Evolutionary conservation across 2,888 invertebrate species (phyloP), one percentile per base, ranked within the genome.

Genomic region (Tuberolachnus salignus): DNA sequence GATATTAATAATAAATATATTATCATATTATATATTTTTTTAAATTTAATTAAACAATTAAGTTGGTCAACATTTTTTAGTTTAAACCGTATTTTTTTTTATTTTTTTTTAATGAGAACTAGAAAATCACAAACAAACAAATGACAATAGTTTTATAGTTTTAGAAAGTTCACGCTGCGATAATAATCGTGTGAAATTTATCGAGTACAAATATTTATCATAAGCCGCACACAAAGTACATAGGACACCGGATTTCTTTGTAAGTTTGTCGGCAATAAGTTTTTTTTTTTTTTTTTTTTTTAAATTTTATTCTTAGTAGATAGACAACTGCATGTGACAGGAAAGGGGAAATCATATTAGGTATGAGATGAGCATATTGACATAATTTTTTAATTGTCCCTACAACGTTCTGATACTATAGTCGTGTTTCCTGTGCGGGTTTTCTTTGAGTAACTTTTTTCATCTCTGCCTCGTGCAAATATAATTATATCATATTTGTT

Each of bases 301-400:
- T n/a, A n/a, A n/a, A n/a, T n/a, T n/a, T 16, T 49, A 49, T 44
- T 55, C 21, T 21, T 26, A 46, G 46, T 61, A 51, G 23, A 55
- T 49, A 14, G 72, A 26, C 46, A 49, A 34, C n/a, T n/a, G n/a
- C 26, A 26, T 4, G n/a, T n/a, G 11, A 19, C 55, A 13, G 64
- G 66, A 57, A 59, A 55, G 49, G 57, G 13, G 49, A 26, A 57
- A 59, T 57, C 75, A 16, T 53, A 46, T 74, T 66, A 57, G 64
- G 64, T 55, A 64, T 55, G 66, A 66, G 64, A 66, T 44, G 64
- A 74, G n/a, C 53, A 66, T n/a, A 74, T 74, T 23, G 59, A 66
- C 64, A 66, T 74, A 44, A 64, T 78, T 66, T 64, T 78, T 67
- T 55, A 78, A 78, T 78, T 67, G 67, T 67, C 57, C 66, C 66